Percentiles rank a stretch among this genome's conserved stretches.
Conservation (phyloP, 2,113 vertebrate genomes). For the Nothobranchius kuhntae region DNA sequence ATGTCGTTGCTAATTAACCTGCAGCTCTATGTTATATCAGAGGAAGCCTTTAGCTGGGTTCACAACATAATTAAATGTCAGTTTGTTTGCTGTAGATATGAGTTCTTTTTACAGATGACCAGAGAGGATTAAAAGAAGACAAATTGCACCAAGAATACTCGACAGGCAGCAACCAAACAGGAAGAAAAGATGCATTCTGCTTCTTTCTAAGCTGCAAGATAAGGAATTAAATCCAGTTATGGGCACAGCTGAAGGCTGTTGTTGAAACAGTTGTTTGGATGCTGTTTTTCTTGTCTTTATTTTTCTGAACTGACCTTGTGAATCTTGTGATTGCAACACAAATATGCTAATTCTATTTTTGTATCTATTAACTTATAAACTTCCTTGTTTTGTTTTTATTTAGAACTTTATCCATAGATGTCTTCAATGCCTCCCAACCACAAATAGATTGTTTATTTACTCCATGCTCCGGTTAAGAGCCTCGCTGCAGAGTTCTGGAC, state of each 20-base stretch:
- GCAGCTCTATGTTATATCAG: not conserved
- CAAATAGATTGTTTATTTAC: too few species aligned
- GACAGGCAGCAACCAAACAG: not conserved
- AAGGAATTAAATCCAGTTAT: not conserved
- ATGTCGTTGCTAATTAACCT: not conserved
- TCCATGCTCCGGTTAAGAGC: too few species aligned
- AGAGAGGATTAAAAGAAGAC: not conserved
- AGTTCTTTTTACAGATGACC: not conserved
- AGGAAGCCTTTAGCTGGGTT: not conserved
- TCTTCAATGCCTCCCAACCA: too few species aligned
- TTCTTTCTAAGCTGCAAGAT: not conserved
- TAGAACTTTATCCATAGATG: too few species aligned
- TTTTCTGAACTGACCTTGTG: not conserved
- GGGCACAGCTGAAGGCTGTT: not conserved
- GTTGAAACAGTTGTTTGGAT: not conserved
- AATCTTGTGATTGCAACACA: not conserved
- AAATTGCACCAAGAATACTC: not conserved
- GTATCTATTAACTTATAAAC: too few species aligned
- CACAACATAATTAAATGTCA: not conserved
- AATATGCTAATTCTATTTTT: not conserved
- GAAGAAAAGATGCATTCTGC: not conserved
- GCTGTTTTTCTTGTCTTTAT: not conserved
- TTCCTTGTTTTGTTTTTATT: too few species aligned
- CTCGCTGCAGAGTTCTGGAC: too few species aligned
- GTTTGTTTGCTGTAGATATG: not conserved